Percentiles rank a stretch among this genome's conserved stretches.
Evolutionary conservation across 92 coral and sea anemone genomes (phyloP).

Genomic region (Heliopora coerulea): DNA sequence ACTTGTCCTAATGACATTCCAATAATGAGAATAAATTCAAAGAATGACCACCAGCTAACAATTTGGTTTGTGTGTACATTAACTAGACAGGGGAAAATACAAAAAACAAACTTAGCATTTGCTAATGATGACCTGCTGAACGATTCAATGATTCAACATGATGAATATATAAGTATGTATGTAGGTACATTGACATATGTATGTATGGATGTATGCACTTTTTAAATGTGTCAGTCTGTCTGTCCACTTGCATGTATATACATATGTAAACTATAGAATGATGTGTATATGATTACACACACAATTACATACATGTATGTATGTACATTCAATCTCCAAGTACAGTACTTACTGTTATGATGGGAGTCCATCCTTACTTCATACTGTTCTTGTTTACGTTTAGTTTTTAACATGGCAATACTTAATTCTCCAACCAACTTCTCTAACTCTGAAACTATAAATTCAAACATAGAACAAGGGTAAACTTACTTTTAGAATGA

Average conservation of each 20-base stretch:
- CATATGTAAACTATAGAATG: too few species aligned
- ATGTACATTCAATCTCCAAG: too few species aligned
- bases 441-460: slow-evolving; percentile 37
- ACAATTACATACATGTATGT: too few species aligned
- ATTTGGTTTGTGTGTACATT: slow-evolving; percentile 37
- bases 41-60: slow-evolving; percentile 42
- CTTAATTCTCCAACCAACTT: slow-evolving; percentile 40
- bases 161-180: too few species aligned
- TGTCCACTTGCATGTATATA: too few species aligned
- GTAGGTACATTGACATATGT: too few species aligned
- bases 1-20: slow-evolving; percentile 44
- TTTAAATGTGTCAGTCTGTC: too few species aligned
- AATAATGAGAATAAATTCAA: slow-evolving; percentile 36
- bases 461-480: neutral
- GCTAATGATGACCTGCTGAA: too few species aligned
- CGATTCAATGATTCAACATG: too few species aligned
- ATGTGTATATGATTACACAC: too few species aligned
- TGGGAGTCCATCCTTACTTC: slow-evolving; percentile 42
- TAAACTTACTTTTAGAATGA: slow-evolving; percentile 38
- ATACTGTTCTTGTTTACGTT: slow-evolving; percentile 42
- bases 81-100: slow-evolving; percentile 22
- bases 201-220: too few species aligned
- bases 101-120: neutral
- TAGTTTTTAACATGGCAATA: slow-evolving; percentile 36
- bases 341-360: slow-evolving; percentile 38